phyloP scores from a whole-genome alignment of 2,113 vertebrate species.

The Chunga burmeisteri region DNA sequence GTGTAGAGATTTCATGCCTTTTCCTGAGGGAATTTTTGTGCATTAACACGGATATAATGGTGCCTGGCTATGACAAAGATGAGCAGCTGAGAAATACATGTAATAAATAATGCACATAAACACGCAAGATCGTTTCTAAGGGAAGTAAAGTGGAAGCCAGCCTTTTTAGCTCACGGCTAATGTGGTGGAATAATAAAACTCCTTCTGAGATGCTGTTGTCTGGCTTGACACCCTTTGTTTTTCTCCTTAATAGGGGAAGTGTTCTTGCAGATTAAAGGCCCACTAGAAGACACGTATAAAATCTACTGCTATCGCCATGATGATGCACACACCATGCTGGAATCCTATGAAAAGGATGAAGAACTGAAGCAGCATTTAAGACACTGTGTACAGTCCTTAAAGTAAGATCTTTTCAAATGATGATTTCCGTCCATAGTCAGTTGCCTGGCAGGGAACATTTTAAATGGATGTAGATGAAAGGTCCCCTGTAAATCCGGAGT shows the following conservation, averaged over 20 bases:
- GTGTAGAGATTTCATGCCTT: constrained; percentile 7
- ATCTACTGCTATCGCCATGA: constrained; percentile 95
- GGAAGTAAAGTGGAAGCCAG: constrained; percentile 16
- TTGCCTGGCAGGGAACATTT: constrained; percentile 64
- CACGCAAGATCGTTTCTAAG: constrained; percentile 31
- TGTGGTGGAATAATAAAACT: constrained; percentile 45
- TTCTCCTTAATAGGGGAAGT: constrained; percentile 82
- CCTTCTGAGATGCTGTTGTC: constrained; percentile 25
- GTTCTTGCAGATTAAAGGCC: constrained; percentile 90
- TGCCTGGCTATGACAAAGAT: constrained; percentile 56
- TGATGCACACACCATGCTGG: constrained; percentile 86
- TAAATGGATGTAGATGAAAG: constrained; percentile 71
- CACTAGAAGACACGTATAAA: constrained; percentile 93
- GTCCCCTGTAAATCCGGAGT: constrained; percentile 53
- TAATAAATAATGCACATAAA: constrained; percentile 70
- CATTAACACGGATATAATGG: constrained; percentile 55
- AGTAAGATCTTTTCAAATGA: constrained; percentile 81
- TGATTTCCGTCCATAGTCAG: constrained; percentile 30
- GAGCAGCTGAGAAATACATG: constrained; percentile 60
- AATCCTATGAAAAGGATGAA: constrained; percentile 91
- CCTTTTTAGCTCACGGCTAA: constrained; percentile 45
- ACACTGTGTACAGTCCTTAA: constrained; percentile 85
- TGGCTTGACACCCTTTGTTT: constrained; percentile 56
- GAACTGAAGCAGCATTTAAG: constrained; percentile 87
- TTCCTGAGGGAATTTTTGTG: constrained; percentile 42